Conservation (phyloP, 2,113 vertebrate species). For the Embiotoca jacksoni region DNA sequence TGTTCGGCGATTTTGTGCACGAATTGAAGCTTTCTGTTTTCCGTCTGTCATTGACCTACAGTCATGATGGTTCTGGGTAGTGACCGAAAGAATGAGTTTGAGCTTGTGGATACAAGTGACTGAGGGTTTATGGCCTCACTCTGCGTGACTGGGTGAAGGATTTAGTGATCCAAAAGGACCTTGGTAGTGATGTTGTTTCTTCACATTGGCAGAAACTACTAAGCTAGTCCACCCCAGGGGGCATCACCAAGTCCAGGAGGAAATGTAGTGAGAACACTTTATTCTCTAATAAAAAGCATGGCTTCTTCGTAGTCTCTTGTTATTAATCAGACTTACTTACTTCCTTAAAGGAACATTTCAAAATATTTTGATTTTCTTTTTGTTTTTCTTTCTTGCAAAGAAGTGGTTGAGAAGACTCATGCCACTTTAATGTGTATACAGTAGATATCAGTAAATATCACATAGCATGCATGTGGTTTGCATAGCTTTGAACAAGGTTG, state of each 20-base stretch:
- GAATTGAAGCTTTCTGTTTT: conserved; percentile 32
- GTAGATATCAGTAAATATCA: not conserved
- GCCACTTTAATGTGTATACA: not conserved
- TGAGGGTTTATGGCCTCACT: conserved; percentile 34
- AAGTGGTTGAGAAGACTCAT: not conserved
- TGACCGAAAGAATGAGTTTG: conserved; percentile 58
- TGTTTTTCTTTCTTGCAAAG: too few relatives aligned
- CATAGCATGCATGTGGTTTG: too few relatives aligned
- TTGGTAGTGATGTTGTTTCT: conserved; percentile 28
- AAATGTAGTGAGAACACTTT: not conserved
- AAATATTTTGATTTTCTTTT: too few relatives aligned
- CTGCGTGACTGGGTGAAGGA: conserved; percentile 42
- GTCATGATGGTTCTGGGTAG: conserved; percentile 44
- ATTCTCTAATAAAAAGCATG: not conserved
- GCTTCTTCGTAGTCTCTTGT: not conserved
- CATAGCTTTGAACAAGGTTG: not conserved
- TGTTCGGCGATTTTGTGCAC: conserved; percentile 45
- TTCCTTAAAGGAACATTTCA: not conserved
- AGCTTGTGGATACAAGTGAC: conserved; percentile 36
- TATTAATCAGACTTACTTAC: not conserved
- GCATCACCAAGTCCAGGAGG: not conserved
- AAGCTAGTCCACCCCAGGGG: conserved; percentile 17
- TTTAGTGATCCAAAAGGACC: conserved; percentile 66
- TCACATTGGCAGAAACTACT: conserved; percentile 28
- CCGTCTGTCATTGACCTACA: conserved; percentile 32